phyloP scores from a whole-genome alignment of 2,888 invertebrate species.

The Chloroclystis v-ata region DNA sequence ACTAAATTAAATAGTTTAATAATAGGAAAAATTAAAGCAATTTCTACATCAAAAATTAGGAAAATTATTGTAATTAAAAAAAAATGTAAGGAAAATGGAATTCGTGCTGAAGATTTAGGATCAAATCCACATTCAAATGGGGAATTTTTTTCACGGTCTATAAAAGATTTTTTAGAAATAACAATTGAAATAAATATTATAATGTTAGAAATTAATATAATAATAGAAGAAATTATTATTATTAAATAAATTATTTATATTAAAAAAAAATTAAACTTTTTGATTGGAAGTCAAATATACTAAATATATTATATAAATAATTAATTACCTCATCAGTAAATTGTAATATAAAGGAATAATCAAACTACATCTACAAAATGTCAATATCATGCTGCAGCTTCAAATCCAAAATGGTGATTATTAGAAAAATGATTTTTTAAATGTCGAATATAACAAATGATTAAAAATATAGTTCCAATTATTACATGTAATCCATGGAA shows the following conservation, averaged over 20 bases:
- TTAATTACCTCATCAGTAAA: constrained; percentile 84
- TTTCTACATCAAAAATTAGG: constrained; percentile 86
- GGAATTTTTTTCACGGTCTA: constrained; percentile 80
- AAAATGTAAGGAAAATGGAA: constrained; percentile 72
- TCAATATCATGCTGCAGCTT: constrained; percentile 65
- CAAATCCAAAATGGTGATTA: constrained; percentile 59
- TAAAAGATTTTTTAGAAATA: constrained; percentile 77
- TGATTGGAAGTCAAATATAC: constrained; percentile 86
- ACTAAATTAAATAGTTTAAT: constrained; percentile 57
- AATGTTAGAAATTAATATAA: constrained; percentile 62
- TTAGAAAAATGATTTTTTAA: constrained; percentile 52
- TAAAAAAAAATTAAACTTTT: constrained; percentile 77
- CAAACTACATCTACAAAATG: constrained; percentile 62
- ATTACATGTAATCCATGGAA: constrained; percentile 86
- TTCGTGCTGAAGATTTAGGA: constrained; percentile 56
- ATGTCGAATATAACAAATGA: constrained; percentile 51
- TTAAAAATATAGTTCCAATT: constrained; percentile 65
- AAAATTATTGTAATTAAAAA: constrained; percentile 84
- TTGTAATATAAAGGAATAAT: constrained; percentile 72
- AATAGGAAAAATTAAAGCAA: constrained; percentile 80
- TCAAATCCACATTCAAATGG: constrained; percentile 79
- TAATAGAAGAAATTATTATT: constrained; percentile 45
- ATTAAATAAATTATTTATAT: constrained; percentile 79
- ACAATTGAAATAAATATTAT: constrained; percentile 71
- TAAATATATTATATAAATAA: constrained; percentile 82